Evolutionary conservation across 2,797 vertebrate genomes (phyloP), one percentile per base, ranked within the genome.

Genomic region (Enteromius fasciolatus): DNA sequence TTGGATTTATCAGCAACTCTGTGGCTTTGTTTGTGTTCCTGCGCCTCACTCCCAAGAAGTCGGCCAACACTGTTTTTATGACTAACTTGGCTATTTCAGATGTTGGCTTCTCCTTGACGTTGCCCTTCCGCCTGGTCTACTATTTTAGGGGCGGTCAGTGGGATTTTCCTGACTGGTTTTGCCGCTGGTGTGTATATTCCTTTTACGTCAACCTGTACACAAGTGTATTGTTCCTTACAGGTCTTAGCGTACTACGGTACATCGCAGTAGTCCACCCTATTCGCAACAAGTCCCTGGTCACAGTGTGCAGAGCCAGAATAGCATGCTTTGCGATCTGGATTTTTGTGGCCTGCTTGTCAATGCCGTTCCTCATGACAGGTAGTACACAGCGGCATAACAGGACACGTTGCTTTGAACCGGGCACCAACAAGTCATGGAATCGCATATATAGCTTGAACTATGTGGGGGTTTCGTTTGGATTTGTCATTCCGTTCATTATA

Each of bases 171-270:
- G 91, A 94, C 64, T 93, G 92, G 92, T 81, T 94, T 41, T 95
- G 94, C 39, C 89, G 93, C 20, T 76, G 90, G 68, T 94, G 93
- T 3, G 87, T 92, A 20, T 94, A 67, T 33, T 90, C 89, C 41
- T 95, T 94, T 84, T 94, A 94, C 31, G 14, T 94, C 31, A 94
- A 95, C 81, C 90, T 94, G 31, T 94, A 95, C 88, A 92, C 91
- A 36, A 95, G 94, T 72, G 91, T 95, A 79, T 86, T 94, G 78
- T 92, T 95, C 85, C 92, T 95, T 44, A 95, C 91, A 0, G 87
- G 92, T 0, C 88, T 95, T 52, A 94, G 93, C 15, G 0, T 91
- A 15, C 90, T 94, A 50, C 92, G 93, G 4, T 95, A 93, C 87
- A 4, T 92, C 0, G 92, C 93, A 0, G 87, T 95, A n/a, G 12